Percentiles rank a stretch among this genome's conserved stretches.
Conservation (phyloP, 2,113 vertebrate genomes). For the Chaetura pelagica region DNA sequence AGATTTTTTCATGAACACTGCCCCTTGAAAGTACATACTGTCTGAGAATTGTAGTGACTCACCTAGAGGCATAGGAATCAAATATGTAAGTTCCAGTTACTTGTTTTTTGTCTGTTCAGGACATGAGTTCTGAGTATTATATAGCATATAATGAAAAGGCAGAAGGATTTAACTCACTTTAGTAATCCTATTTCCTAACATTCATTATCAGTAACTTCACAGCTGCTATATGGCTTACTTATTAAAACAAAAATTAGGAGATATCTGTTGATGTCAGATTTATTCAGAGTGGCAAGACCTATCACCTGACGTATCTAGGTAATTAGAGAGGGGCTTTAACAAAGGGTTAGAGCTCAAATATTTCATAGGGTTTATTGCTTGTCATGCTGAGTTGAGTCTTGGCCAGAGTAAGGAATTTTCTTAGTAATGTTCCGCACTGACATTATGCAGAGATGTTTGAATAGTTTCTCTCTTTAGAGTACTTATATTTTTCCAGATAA, state of each 20-base stretch:
- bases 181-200: conserved; percentile 61
- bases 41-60: background rate
- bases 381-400: background rate
- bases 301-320: conserved; percentile 6
- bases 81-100: background rate
- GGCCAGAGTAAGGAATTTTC: background rate
- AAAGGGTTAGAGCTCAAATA: conserved; percentile 21
- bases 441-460: background rate
- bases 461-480: background rate
- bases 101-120: conserved; percentile 16
- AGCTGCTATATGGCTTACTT: conserved; percentile 42
- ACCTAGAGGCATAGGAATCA: background rate
- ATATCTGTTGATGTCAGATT: conserved; percentile 56
- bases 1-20: background rate
- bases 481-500: background rate
- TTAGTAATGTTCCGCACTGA: background rate
- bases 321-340: conserved; percentile 13
- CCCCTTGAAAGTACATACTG: background rate
- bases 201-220: conserved; percentile 62
- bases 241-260: conserved; percentile 51
- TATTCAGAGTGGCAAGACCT: conserved; percentile 31
- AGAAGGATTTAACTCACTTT: conserved; percentile 61
- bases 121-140: background rate
- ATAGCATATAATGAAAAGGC: background rate
- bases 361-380: conserved; percentile 7